Conservation (phyloP, 2,888 invertebrate species). For the Orchesellides sinensis region DNA sequence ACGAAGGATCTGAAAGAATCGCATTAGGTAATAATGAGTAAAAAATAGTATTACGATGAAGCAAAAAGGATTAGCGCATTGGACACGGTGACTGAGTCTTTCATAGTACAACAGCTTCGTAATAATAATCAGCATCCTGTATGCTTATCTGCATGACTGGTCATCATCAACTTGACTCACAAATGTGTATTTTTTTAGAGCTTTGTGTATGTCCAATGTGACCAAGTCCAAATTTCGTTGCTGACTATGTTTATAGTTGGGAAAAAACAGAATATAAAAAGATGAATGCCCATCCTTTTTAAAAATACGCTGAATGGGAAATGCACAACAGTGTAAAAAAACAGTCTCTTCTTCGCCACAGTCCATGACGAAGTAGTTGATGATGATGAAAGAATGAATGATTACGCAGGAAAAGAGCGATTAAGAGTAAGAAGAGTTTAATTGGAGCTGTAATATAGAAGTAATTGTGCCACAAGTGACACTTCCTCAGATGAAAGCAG, state of each 20-base stretch:
- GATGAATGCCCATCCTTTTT: no score
- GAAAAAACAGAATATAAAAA: no score
- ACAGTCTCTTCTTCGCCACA: constrained; percentile 15
- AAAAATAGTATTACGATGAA: background rate
- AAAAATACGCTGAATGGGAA: constrained; percentile 35
- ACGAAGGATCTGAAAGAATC: constrained; percentile 18
- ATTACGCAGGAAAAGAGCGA: constrained; percentile 74
- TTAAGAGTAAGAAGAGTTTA: constrained; percentile 74
- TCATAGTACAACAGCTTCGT: no score
- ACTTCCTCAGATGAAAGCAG: constrained; percentile 69
- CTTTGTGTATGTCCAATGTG: no score
- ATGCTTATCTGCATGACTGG: constrained; percentile 45
- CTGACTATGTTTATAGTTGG: no score
- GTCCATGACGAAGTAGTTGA: constrained; percentile 30
- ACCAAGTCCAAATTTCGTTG: no score
- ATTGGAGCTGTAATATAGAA: constrained; percentile 75
- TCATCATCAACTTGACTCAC: constrained; percentile 30
- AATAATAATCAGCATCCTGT: no score
- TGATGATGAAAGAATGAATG: constrained; percentile 46
- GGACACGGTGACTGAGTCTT: constrained; percentile 30
- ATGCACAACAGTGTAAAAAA: background rate
- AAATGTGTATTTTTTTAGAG: constrained; percentile 3
- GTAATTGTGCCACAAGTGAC: constrained; percentile 75
- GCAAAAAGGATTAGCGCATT: constrained; percentile 9
- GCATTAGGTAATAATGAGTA: constrained; percentile 1